Percentiles rank a stretch among this genome's conserved stretches.
These are phyloP conservation scores for Leptodactylus fuscus DNA, from an alignment of 2,113 vertebrate genomes.

Conservation along the genomic window DNA sequence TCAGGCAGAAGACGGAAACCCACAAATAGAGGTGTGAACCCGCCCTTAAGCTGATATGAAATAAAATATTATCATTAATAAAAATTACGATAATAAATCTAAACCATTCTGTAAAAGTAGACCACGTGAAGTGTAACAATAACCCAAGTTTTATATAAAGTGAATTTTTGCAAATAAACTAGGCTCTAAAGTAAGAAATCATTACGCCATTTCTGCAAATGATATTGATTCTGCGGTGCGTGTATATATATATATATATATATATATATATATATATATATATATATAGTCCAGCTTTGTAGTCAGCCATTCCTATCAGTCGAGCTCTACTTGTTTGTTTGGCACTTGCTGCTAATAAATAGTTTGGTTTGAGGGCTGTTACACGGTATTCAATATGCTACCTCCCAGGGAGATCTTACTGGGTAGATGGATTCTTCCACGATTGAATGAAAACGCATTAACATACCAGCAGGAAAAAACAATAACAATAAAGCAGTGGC, in stretches of 20 bases:
- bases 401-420: constrained; percentile 54
- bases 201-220: background rate
- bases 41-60: no score
- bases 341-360: constrained; percentile 54
- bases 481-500: constrained; percentile 50
- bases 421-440: constrained; percentile 44
- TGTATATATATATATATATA: background rate
- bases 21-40: no score
- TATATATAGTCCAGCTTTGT: constrained; percentile 61
- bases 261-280: background rate
- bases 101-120: background rate
- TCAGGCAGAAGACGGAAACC: no score
- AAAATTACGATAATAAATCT: background rate
- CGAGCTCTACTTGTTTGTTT: constrained; percentile 17
- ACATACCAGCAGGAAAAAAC: constrained; percentile 58
- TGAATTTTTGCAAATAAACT: background rate
- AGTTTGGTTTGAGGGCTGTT: constrained; percentile 46
- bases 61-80: no score
- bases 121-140: background rate
- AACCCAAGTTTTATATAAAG: background rate
- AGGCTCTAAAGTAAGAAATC: background rate
- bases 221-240: constrained; percentile 9
- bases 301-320: constrained; percentile 61
- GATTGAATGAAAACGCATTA: constrained; percentile 54
- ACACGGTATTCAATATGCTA: constrained; percentile 29